Evolutionary conservation across 2,888 invertebrate genomes (phyloP).

Genomic region (Epinotia nisella): DNA sequence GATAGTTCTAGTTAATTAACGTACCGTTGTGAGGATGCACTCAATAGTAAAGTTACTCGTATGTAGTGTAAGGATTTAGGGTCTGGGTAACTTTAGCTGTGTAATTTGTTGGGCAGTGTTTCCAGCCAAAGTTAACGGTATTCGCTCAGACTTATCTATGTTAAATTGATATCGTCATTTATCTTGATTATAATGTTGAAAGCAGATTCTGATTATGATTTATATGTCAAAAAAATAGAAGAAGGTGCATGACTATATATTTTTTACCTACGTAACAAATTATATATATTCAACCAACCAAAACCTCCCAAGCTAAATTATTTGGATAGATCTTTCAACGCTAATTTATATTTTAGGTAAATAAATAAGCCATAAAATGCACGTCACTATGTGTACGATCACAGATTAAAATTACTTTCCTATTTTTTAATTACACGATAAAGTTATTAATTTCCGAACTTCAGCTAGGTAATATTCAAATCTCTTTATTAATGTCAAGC

Average conservation of each 20-base stretch:
- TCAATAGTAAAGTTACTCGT: slow-evolving; percentile 27
- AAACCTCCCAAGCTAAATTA: too few relatives aligned
- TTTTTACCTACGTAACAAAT: too few relatives aligned
- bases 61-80: slow-evolving; percentile 12
- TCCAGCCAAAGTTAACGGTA: slow-evolving; percentile 12
- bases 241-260: too few relatives aligned
- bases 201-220: too few relatives aligned
- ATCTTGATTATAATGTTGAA: neutral
- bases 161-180: slow-evolving; percentile 2
- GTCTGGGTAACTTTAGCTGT: slow-evolving; percentile 15
- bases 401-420: too few relatives aligned
- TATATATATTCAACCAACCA: too few relatives aligned
- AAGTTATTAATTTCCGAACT: neutral
- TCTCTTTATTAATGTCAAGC: neutral
- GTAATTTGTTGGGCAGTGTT: slow-evolving; percentile 29
- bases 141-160: slow-evolving; percentile 11
- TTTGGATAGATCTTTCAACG: too few relatives aligned
- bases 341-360: too few relatives aligned
- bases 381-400: too few relatives aligned
- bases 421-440: too few relatives aligned
- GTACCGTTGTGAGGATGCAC: slow-evolving; percentile 28
- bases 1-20: slow-evolving; percentile 25
- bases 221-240: too few relatives aligned
- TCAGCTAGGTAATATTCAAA: neutral
- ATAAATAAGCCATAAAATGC: too few relatives aligned